phyloP scores from a whole-genome alignment of 2,888 invertebrate species.

The Andricus quercusramuli region DNA sequence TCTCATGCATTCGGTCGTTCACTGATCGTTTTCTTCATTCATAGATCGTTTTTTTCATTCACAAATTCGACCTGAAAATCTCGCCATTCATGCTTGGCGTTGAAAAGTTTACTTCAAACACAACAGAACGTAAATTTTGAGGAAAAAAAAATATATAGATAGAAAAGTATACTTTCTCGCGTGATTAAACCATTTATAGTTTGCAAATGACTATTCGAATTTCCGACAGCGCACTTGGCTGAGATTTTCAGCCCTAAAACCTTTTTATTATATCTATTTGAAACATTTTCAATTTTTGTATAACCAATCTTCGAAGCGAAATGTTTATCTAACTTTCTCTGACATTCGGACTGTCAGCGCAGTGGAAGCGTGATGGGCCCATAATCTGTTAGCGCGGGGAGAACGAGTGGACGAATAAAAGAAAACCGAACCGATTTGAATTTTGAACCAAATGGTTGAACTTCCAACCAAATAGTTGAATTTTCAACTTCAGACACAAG shows the following conservation, averaged over 20 bases:
- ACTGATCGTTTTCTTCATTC: conserved; percentile 29
- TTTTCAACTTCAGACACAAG: neutral
- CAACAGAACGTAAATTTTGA: conserved; percentile 33
- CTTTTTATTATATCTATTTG: no score
- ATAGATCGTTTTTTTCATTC: conserved; percentile 32
- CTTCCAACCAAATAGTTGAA: no score
- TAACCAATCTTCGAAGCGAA: no score
- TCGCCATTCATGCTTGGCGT: conserved; percentile 33
- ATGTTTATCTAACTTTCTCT: no score
- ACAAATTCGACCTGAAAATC: conserved; percentile 34
- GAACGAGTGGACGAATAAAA: no score
- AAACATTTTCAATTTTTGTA: no score
- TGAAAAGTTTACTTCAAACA: conserved; percentile 25
- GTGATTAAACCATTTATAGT: conserved; percentile 5
- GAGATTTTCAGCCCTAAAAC: no score
- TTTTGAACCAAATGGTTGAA: no score
- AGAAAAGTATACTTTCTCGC: neutral
- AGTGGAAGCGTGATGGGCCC: no score
- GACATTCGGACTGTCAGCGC: no score
- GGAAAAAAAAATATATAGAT: neutral
- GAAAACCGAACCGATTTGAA: no score
- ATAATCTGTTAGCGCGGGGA: no score
- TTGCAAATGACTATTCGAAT: neutral
- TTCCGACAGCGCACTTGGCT: neutral
- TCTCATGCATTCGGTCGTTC: conserved; percentile 30